Evolutionary conservation across 2,797 vertebrate species (phyloP).

Genomic region (Tadarida brasiliensis): DNA sequence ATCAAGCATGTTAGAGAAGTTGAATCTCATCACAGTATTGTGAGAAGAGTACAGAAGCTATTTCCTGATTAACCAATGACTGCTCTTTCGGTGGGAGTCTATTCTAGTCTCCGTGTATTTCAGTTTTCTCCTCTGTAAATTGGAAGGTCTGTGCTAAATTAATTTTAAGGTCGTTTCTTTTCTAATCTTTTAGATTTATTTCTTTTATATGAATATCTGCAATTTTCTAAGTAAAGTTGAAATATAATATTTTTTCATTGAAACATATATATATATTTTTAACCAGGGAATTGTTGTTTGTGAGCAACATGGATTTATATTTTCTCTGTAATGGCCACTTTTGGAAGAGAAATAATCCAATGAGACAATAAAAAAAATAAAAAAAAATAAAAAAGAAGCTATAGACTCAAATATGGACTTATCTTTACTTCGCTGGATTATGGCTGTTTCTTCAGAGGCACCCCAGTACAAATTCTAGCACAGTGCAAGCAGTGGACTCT

Average conservation of each 20-base stretch:
- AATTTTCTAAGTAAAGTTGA: slow-evolving; percentile 15
- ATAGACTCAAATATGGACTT: not conserved
- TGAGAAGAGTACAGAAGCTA: not conserved
- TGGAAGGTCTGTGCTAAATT: not conserved
- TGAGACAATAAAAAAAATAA: not conserved
- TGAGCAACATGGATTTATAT: not conserved
- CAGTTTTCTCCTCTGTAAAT: not conserved
- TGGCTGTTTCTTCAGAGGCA: not conserved
- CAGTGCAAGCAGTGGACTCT: not conserved
- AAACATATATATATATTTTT: not conserved
- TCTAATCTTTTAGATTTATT: not conserved
- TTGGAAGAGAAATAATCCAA: not conserved
- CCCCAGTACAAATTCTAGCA: not conserved
- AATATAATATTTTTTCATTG: not conserved
- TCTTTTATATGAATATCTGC: not conserved
- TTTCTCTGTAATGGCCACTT: not conserved
- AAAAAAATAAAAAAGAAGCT: not conserved
- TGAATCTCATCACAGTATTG: not conserved
- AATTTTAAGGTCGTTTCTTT: not conserved
- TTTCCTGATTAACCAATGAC: not conserved
- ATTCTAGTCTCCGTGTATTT: not conserved
- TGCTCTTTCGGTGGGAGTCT: not conserved
- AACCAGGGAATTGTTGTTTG: not conserved
- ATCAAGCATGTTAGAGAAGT: not conserved
- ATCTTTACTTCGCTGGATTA: not conserved